Percentiles rank a stretch among this genome's conserved stretches.
These are phyloP conservation scores for Ectemnius cavifrons DNA, from an alignment of 2,888 invertebrate genomes.

Conservation along the genomic window DNA sequence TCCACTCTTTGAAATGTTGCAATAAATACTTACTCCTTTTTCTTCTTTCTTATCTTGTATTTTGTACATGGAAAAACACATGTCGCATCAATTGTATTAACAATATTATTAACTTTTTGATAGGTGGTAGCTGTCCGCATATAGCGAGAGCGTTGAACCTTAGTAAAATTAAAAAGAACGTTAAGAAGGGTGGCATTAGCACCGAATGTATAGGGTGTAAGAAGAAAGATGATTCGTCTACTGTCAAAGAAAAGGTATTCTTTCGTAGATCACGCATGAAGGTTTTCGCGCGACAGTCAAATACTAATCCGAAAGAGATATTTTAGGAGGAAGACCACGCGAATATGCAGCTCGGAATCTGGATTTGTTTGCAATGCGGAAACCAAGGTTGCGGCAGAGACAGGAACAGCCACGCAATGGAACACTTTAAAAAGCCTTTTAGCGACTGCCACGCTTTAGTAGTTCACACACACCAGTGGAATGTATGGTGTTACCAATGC, in stretches of 20 bases:
- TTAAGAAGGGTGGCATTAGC: slow-evolving; percentile 80
- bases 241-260: slow-evolving; percentile 77
- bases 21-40: too few relatives aligned
- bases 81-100: too few relatives aligned
- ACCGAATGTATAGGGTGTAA: slow-evolving; percentile 82
- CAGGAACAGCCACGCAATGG: slow-evolving; percentile 85
- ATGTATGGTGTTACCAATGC: slow-evolving; percentile 90
- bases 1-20: too few relatives aligned
- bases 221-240: slow-evolving; percentile 78
- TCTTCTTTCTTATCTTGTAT: too few relatives aligned
- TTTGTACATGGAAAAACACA: too few relatives aligned
- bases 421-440: slow-evolving; percentile 86
- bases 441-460: slow-evolving; percentile 88
- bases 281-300: not conserved
- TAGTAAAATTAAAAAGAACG: slow-evolving; percentile 80
- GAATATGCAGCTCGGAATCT: slow-evolving; percentile 76
- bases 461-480: slow-evolving; percentile 85
- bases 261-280: not conserved
- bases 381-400: slow-evolving; percentile 86
- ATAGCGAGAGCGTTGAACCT: slow-evolving; percentile 85
- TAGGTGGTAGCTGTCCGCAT: slow-evolving; percentile 81
- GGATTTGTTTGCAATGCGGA: slow-evolving; percentile 92
- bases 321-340: not conserved
- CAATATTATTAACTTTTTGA: not conserved
- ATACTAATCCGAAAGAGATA: slow-evolving; percentile 13